phyloP scores from a whole-genome alignment of 2,113 vertebrate species.

The Nyctibius bracteatus region DNA sequence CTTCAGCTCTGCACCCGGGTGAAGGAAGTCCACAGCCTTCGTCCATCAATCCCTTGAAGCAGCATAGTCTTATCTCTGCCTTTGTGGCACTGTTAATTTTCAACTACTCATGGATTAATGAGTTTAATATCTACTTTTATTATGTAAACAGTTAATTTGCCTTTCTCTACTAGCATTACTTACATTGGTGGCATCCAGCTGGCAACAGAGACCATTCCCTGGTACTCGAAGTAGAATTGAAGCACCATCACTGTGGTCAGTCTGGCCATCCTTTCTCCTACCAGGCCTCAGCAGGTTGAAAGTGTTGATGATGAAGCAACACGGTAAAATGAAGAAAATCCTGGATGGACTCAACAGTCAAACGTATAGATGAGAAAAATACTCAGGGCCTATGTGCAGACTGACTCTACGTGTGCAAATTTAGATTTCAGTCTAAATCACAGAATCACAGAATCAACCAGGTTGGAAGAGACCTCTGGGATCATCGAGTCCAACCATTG shows the following conservation, averaged over 20 bases:
- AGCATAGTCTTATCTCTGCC: neutral
- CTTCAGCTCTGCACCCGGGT: neutral
- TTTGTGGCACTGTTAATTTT: neutral
- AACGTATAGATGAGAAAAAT: neutral
- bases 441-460: too few species aligned
- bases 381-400: neutral
- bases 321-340: neutral
- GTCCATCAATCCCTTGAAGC: neutral
- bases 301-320: neutral
- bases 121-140: neutral
- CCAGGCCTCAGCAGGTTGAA: neutral
- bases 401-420: neutral
- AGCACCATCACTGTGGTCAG: accelerated
- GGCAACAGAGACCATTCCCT: neutral
- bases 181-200: neutral
- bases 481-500: too few species aligned
- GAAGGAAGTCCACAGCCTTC: neutral
- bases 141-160: neutral
- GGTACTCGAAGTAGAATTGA: neutral
- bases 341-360: neutral
- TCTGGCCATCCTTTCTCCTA: neutral
- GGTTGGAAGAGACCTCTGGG: too few species aligned
- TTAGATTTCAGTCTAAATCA: neutral
- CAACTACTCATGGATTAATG: neutral
- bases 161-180: neutral